Evolutionary conservation across 2,797 vertebrate genomes (phyloP).

Genomic region (Otolemur crassicaudatus): DNA sequence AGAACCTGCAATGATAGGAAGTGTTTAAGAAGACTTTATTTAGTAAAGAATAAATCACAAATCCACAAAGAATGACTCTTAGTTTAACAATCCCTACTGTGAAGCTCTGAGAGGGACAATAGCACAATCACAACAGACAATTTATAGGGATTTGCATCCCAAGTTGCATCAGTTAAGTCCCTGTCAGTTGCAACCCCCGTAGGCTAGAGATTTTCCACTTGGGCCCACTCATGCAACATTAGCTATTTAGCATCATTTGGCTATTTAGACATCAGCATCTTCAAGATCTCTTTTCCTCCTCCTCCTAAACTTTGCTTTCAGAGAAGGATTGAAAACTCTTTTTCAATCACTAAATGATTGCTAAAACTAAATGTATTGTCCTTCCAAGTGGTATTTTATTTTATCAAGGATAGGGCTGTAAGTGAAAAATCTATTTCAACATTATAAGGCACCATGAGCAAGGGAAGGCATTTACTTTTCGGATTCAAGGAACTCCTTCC

Average conservation of each 20-base stretch:
- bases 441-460: background rate
- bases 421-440: background rate
- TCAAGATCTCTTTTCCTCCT: background rate
- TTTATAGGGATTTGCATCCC: background rate
- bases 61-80: background rate
- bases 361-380: background rate
- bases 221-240: background rate
- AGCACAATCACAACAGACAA: background rate
- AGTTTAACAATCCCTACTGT: background rate
- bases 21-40: background rate
- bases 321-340: constrained; percentile 32
- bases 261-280: background rate
- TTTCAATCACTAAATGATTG: background rate
- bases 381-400: constrained; percentile 10
- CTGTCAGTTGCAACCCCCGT: background rate
- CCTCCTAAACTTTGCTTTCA: constrained; percentile 27
- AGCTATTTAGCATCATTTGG: background rate
- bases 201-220: background rate
- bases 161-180: background rate
- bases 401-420: background rate
- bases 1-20: background rate
- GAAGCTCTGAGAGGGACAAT: background rate
- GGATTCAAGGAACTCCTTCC: background rate
- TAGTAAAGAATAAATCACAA: background rate
- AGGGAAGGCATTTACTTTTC: background rate